Percentiles rank a stretch among this genome's conserved stretches.
Conservation (phyloP, 2,113 vertebrate species). For the Colossoma macropomum region DNA sequence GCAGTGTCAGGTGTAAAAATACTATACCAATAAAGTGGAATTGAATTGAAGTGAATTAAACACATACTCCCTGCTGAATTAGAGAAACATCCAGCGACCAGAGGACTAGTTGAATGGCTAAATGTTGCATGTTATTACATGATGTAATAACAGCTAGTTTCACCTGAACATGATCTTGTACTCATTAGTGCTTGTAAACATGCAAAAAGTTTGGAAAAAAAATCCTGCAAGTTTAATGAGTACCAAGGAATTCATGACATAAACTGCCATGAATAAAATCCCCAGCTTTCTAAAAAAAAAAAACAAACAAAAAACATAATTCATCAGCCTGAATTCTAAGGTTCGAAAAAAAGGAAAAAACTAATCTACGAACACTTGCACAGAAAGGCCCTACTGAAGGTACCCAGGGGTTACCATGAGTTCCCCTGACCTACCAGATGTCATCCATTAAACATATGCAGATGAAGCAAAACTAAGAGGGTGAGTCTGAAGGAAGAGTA, state of each 20-base stretch:
- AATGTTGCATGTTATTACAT: not conserved
- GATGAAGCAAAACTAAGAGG: not conserved
- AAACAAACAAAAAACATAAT: slow-evolving; percentile 24
- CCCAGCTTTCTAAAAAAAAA: slow-evolving; percentile 2
- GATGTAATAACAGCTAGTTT: not conserved
- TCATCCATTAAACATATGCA: slow-evolving; percentile 30
- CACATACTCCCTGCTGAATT: too few relatives aligned
- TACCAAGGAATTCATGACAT: slow-evolving; percentile 27
- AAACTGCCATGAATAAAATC: slow-evolving; percentile 19
- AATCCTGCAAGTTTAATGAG: slow-evolving; percentile 31
- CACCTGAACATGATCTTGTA: not conserved
- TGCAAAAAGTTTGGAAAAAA: not conserved
- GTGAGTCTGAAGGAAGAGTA: not conserved
- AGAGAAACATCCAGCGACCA: too few relatives aligned
- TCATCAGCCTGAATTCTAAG: slow-evolving; percentile 22
- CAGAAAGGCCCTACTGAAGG: not conserved
- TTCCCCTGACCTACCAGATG: not conserved
- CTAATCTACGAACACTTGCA: not conserved
- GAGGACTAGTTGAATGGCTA: not conserved
- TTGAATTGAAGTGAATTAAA: too few relatives aligned
- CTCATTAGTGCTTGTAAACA: not conserved
- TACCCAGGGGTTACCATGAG: not conserved
- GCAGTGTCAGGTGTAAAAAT: too few relatives aligned
- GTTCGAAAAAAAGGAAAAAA: not conserved
- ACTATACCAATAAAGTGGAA: too few relatives aligned